Evolutionary conservation across 2,888 invertebrate genomes (phyloP).

Genomic region (Philonicus albiceps): DNA sequence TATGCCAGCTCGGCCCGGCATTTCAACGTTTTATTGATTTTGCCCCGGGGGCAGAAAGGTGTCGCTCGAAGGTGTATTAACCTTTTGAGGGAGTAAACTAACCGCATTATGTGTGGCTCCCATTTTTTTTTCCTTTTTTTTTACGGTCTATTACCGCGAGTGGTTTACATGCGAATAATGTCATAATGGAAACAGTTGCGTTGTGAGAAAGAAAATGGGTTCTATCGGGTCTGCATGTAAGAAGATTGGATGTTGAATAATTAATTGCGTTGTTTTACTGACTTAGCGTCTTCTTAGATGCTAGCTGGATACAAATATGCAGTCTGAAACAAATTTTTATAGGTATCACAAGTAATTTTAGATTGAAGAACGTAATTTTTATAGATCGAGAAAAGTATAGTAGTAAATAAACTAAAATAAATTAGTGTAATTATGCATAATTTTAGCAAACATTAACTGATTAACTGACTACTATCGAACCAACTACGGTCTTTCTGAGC

Average conservation of each 20-base stretch:
- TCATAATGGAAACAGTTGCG: not conserved
- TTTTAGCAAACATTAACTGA: no score
- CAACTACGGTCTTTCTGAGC: no score
- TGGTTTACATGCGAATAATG: not conserved
- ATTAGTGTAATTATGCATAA: no score
- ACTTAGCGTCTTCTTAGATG: not conserved
- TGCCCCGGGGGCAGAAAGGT: conserved; percentile 10
- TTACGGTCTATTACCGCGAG: not conserved
- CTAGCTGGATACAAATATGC: not conserved
- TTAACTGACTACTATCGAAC: no score
- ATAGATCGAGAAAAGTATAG: no score
- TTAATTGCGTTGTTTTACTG: not conserved
- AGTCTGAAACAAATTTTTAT: not conserved
- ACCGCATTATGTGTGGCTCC: not conserved
- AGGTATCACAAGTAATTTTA: no score
- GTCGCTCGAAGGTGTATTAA: conserved; percentile 18
- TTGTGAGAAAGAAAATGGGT: not conserved
- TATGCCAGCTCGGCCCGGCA: not conserved
- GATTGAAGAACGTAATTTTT: no score
- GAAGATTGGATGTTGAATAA: not conserved
- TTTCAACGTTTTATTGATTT: conserved; percentile 23
- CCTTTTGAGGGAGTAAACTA: conserved; percentile 8
- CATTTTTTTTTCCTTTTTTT: not conserved
- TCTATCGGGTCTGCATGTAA: not conserved
- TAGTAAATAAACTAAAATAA: no score